Base-by-base conservation (phyloP, 1,140 invertebrate genomes). In the Choristoneura fumiferana region DNA sequence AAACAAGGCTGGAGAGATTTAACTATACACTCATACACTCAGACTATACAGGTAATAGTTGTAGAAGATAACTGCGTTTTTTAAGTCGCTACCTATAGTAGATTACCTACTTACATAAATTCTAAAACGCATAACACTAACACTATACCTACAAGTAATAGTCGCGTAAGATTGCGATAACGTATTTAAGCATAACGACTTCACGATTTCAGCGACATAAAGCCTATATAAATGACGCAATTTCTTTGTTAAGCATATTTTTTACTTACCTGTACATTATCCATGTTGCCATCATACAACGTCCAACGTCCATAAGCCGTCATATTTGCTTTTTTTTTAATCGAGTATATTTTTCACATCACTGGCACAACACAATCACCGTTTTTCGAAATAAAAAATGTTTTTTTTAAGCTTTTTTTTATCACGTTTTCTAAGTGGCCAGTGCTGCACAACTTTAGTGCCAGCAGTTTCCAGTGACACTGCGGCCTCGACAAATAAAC, bases 221-320 rank as follows among this genome's bases (percentile, higher is more conserved):
- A 37, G 35, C 35, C 1, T 1, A 12, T 12, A 2, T 37, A 37
- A 37, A 37, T 12, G 35, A 37, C 35, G 8, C 8, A 37, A 8
- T 12, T 12, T 45, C 4, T 45, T 37, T 37, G 8, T 29, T 22
- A 49, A n/a, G 2, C 22, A 29, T 22, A 18, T 12, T 38, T 36
- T 56, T 12, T 39, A 8, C 65, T 63, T 58, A 88, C 85, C 85
- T 87, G 76, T 56, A 88, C 75, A 29, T 71, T 71, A 35, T 68
- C 65, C 72, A 88, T 76, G 10, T 62, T 60, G 8, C 74, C 77
- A 64, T 85, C 83, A 43, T 77, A 85, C 62, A 88, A 49, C 4
- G 84, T 88, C 85, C 85, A 88, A 58, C 85, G 76, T 15, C 82
- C 84, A 52, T 81, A 87, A 15, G 75, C 63, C 4, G 82, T 79